Conservation (phyloP, 2,797 vertebrate species). For the Emys orbicularis region DNA sequence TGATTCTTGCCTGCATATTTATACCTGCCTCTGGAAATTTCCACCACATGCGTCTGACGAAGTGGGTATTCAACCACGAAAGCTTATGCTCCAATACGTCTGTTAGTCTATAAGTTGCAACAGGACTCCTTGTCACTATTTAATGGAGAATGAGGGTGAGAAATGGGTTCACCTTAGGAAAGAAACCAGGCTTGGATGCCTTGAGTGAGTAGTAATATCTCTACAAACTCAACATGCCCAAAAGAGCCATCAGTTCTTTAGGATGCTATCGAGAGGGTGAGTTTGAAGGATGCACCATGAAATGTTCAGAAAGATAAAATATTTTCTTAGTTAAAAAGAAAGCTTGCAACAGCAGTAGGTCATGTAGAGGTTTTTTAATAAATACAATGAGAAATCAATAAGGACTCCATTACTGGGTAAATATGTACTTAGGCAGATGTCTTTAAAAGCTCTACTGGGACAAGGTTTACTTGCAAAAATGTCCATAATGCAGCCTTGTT, state of each 20-base stretch:
- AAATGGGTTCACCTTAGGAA: not conserved
- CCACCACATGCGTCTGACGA: too few species aligned
- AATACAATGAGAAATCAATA: not conserved
- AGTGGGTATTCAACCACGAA: too few species aligned
- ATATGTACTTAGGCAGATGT: not conserved
- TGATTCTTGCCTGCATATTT: too few species aligned
- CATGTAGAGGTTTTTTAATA: not conserved
- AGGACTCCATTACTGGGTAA: not conserved
- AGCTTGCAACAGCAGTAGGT: not conserved
- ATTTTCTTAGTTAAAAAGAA: not conserved
- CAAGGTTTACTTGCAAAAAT: not conserved
- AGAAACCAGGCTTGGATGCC: not conserved
- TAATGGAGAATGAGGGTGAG: not conserved
- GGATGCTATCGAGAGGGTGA: not conserved
- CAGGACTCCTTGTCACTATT: too few species aligned
- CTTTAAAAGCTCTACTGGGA: not conserved
- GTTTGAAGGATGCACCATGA: not conserved
- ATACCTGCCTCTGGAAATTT: too few species aligned
- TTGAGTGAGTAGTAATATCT: not conserved
- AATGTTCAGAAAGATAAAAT: not conserved
- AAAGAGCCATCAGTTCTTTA: conserved; percentile 18
- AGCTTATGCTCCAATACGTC: too few species aligned
- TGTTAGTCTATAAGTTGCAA: too few species aligned
- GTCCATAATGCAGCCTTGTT: not conserved
- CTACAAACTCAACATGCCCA: not conserved